phyloP scores from a whole-genome alignment of 2,888 invertebrate species.

The Meganola albula region DNA sequence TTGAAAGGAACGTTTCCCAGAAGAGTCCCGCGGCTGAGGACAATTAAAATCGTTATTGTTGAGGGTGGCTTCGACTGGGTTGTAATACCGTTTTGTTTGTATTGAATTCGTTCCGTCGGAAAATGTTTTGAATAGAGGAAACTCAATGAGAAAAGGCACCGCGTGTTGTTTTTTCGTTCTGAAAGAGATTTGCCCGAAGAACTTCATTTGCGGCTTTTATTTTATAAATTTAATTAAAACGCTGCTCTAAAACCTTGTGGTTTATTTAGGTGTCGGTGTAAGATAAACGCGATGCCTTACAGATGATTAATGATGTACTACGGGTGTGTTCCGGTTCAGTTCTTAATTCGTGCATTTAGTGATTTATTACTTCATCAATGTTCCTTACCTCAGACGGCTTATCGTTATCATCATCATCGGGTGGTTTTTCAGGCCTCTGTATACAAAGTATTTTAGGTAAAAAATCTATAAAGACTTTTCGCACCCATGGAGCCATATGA shows the following conservation, averaged over 20 bases:
- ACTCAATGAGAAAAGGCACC: conserved; percentile 49
- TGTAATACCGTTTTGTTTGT: conserved; percentile 58
- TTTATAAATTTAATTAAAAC: conserved; percentile 63
- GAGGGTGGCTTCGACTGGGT: conserved; percentile 42
- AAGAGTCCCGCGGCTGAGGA: conserved; percentile 55
- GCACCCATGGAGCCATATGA: conserved; percentile 94
- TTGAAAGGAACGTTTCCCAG: conserved; percentile 55
- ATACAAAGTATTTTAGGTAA: conserved; percentile 92
- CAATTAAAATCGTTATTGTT: conserved; percentile 72
- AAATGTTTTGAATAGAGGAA: conserved; percentile 60
- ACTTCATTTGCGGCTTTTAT: conserved; percentile 58
- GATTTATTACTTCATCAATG: conserved; percentile 31
- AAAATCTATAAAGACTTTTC: conserved; percentile 89
- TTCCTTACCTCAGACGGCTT: conserved; percentile 71
- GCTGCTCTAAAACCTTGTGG: conserved; percentile 26
- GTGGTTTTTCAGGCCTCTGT: conserved; percentile 90
- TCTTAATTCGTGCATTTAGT: conserved; percentile 27
- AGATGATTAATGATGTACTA: conserved; percentile 39
- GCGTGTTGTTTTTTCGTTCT: conserved; percentile 52
- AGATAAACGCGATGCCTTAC: conserved; percentile 30
- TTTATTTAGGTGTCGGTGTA: conserved; percentile 36
- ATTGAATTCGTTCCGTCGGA: conserved; percentile 57
- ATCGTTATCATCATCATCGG: conserved; percentile 78
- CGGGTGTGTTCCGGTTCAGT: conserved; percentile 25
- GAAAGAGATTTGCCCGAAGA: conserved; percentile 47